Evolutionary conservation across 2,888 invertebrate genomes (phyloP).

Genomic region (Polylopha cassiicola): DNA sequence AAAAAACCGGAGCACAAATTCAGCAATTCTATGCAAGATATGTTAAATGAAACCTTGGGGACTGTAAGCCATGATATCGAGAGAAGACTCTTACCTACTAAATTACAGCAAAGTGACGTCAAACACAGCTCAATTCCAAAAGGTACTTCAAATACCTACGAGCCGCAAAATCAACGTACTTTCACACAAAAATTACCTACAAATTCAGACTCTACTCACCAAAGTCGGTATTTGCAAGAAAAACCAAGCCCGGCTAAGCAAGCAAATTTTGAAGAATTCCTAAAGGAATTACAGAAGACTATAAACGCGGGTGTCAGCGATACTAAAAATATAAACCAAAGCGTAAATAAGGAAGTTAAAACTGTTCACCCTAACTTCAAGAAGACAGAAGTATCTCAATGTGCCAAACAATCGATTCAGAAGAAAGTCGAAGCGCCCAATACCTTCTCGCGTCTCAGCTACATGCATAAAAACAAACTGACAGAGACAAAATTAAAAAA

Average conservation of each 20-base stretch:
- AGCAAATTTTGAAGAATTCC: conserved; percentile 34
- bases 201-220: neutral
- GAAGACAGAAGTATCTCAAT: conserved; percentile 25
- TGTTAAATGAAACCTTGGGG: neutral
- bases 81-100: conserved; percentile 2
- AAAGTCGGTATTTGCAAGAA: neutral
- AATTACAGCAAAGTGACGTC: too few relatives aligned
- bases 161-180: neutral
- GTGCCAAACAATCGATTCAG: conserved; percentile 47
- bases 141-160: too few relatives aligned
- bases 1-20: conserved; percentile 1
- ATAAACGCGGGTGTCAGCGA: conserved; percentile 44
- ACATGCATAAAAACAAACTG: conserved; percentile 63
- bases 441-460: conserved; percentile 64
- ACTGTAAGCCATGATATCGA: conserved; percentile 1
- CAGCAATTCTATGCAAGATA: conserved; percentile 4
- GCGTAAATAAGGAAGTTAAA: conserved; percentile 26
- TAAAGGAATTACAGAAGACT: conserved; percentile 48
- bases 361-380: conserved; percentile 28
- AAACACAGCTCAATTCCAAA: too few relatives aligned
- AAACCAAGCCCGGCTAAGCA: too few relatives aligned
- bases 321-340: conserved; percentile 17
- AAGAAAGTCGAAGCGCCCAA: conserved; percentile 57
- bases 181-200: conserved; percentile 1
- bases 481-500: conserved; percentile 41